Evolutionary conservation across 2,113 vertebrate species (phyloP), one percentile per base, ranked within the genome.

Genomic region (Dasyprocta punctata): DNA sequence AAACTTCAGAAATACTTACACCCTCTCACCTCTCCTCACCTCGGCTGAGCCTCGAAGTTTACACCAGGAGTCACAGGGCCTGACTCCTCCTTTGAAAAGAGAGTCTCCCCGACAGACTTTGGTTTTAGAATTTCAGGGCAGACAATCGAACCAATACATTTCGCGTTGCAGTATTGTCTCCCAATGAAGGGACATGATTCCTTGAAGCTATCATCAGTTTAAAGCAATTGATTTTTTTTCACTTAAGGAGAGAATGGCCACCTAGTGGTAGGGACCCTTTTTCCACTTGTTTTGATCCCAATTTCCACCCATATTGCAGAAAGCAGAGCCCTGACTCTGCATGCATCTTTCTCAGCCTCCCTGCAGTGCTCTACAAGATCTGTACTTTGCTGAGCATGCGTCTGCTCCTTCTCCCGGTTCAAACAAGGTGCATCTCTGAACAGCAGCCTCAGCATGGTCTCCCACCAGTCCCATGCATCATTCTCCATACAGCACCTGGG

Each of bases 141-240:
- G 44, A 90, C 85, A 30, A 73, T 1, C 0, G 16, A 49, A 90
- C 93, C 90, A 61, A 77, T 86, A 71, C 54, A 41, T 86, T 88
- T 71, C 94, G 94, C 89, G 94, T 85, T 87, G 83, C 95, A 94
- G 92, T 60, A 49, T 84, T 95, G 90, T 54, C 90, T 69, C 44
- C 49, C 16, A 44, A 54, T 88, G 69, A 82, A 94, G 41, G 33
- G 24, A 84, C 90, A 96, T 80, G 89, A 95, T 97, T 97, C 96
- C 94, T 97, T 94, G 96, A 98, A 90, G 75, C 61, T 97, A 89
- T 88, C 49, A 89, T 88, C 49, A n/a, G 8, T 95, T 92, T 75
- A 0, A 0, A 97, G 92, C 95, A 85, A 85, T 75, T 95, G 82
- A 10, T 60, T 87, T 94, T 52, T 54, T 93, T 52, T 54, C 75